Conservation (phyloP, 2,797 vertebrate genomes). For the Harpagifer antarcticus region DNA sequence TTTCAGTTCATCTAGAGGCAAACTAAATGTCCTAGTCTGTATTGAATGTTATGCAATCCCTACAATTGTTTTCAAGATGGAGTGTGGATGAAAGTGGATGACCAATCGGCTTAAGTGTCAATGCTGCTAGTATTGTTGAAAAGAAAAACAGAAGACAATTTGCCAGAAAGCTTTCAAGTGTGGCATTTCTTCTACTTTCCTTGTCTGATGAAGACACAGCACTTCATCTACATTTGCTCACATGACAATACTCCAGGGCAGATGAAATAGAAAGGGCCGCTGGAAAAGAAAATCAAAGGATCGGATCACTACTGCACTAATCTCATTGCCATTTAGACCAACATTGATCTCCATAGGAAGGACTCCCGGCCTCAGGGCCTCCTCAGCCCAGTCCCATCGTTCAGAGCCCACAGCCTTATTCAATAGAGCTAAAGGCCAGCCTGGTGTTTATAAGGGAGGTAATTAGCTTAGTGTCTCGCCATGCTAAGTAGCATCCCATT, state of each 20-base stretch:
- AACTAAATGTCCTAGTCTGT: neutral
- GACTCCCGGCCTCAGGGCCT: slow-evolving; percentile 47
- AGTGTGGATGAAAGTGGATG: neutral
- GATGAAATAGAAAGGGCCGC: slow-evolving; percentile 2
- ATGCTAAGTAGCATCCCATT: slow-evolving; percentile 59
- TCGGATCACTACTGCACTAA: slow-evolving; percentile 59
- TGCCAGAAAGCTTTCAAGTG: neutral
- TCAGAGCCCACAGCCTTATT: slow-evolving; percentile 64
- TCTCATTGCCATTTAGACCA: slow-evolving; percentile 77
- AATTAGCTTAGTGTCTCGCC: slow-evolving; percentile 76
- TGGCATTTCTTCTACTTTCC: slow-evolving; percentile 9
- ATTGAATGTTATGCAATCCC: neutral
- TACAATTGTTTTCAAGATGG: neutral
- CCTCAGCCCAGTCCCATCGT: slow-evolving; percentile 51
- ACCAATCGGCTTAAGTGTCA: neutral
- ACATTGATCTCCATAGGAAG: slow-evolving; percentile 78
- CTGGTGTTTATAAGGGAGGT: slow-evolving; percentile 68
- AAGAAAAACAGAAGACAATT: slow-evolving; percentile 1
- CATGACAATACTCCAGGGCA: slow-evolving; percentile 12
- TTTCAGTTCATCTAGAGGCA: neutral
- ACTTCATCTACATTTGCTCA: slow-evolving; percentile 39
- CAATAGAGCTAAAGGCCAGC: slow-evolving; percentile 71
- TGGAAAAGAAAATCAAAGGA: slow-evolving; percentile 46
- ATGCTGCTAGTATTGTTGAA: neutral
- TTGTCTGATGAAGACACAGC: slow-evolving; percentile 11